A percentile compares a stretch with the other conserved stretches of the same genome.
These are phyloP conservation scores for Drosophila subpulchrella DNA, from an alignment of 1,140 invertebrate genomes.

Conservation along the genomic window DNA sequence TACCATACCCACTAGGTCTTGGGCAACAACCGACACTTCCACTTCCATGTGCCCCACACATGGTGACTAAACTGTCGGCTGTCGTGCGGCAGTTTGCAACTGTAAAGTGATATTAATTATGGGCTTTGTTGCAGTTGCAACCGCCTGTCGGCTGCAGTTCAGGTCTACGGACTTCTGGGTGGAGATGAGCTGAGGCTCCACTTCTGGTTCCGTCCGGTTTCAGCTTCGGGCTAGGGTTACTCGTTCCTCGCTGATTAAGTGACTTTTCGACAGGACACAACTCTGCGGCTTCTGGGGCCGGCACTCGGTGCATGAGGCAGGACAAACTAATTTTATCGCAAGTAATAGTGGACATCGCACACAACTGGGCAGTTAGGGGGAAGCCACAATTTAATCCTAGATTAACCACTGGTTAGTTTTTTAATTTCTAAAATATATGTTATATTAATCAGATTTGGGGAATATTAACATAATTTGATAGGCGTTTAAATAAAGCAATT, in stretches of 20 bases:
- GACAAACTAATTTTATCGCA: conserved; percentile 22
- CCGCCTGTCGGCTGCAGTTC: conserved; percentile 10
- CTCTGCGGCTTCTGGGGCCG: conserved; percentile 26
- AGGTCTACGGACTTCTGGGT: background rate
- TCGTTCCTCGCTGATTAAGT: conserved; percentile 49
- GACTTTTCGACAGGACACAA: conserved; percentile 51
- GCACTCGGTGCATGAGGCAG: conserved; percentile 9
- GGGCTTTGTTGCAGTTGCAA: conserved; percentile 58
- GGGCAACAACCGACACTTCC: conserved; percentile 11
- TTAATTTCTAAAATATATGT: too few species aligned
- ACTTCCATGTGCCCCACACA: conserved; percentile 3
- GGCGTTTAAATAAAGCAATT: too few species aligned
- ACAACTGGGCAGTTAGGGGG: background rate
- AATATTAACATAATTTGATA: too few species aligned
- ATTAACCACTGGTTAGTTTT: background rate
- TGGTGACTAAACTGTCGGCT: conserved; percentile 34
- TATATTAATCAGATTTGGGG: too few species aligned
- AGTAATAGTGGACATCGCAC: conserved; percentile 21
- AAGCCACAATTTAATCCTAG: background rate
- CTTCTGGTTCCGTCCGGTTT: background rate
- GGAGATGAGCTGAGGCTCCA: background rate
- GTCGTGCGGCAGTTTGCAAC: conserved; percentile 47
- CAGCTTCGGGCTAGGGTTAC: background rate
- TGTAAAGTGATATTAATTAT: conserved; percentile 70
- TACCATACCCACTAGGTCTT: conserved; percentile 6